Conservation (phyloP, 2,113 vertebrate genomes). For the Synchiropus splendidus region DNA sequence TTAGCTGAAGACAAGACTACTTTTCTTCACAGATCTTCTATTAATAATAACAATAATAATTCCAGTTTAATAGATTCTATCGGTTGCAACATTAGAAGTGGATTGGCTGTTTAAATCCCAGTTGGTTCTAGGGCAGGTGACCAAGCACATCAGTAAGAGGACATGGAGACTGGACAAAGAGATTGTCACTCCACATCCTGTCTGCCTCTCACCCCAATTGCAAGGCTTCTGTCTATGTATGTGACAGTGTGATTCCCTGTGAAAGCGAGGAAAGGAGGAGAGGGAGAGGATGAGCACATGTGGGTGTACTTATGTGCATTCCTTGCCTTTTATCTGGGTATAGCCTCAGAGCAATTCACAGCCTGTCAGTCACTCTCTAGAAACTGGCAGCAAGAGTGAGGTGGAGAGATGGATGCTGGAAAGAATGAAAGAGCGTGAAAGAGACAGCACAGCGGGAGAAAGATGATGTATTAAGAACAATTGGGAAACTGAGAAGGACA, state of each 20-base stretch:
- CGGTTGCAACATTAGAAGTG: too few species aligned
- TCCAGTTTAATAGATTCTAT: too few species aligned
- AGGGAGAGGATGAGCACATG: slow-evolving; percentile 15
- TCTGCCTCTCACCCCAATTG: slow-evolving; percentile 30
- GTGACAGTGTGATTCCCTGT: slow-evolving; percentile 42
- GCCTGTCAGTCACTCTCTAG: slow-evolving; percentile 58
- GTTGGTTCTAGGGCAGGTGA: slow-evolving; percentile 43
- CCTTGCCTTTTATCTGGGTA: slow-evolving; percentile 60
- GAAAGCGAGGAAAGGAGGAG: slow-evolving; percentile 26
- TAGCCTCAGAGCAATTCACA: slow-evolving; percentile 64
- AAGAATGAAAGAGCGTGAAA: slow-evolving; percentile 28
- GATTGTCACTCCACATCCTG: slow-evolving; percentile 49
- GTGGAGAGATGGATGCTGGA: slow-evolving; percentile 29
- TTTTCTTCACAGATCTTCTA: too few species aligned
- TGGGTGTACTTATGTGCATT: slow-evolving; percentile 32
- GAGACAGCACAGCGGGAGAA: slow-evolving; percentile 12
- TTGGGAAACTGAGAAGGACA: slow-evolving; percentile 31
- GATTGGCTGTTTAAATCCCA: too few species aligned
- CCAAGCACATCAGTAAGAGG: slow-evolving; percentile 37
- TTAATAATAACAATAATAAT: too few species aligned
- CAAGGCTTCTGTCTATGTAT: slow-evolving; percentile 39
- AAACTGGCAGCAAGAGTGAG: slow-evolving; percentile 40
- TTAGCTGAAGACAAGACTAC: too few species aligned
- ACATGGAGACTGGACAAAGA: slow-evolving; percentile 43
- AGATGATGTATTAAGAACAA: slow-evolving; percentile 31